Percentiles rank a stretch among this genome's conserved stretches.
Evolutionary conservation across 2,797 vertebrate genomes (phyloP).

Genomic region (Acanthurus leucopareius): DNA sequence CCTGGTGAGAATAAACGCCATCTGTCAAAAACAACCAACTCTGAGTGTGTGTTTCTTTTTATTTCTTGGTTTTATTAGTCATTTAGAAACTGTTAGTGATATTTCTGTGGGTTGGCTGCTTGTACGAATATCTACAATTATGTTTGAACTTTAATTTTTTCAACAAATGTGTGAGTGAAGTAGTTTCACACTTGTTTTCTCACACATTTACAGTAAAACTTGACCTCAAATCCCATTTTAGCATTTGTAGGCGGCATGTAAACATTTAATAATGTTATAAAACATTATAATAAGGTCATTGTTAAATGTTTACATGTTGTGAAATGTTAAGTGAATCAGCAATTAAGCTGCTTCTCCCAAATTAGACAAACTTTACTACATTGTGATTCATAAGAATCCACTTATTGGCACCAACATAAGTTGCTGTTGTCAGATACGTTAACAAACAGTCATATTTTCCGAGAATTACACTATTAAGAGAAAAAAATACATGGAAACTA

Average conservation of each 20-base stretch:
- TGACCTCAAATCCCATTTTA: not conserved
- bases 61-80: not conserved
- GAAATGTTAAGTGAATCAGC: no score
- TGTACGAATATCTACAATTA: not conserved
- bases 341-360: no score
- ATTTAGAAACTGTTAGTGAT: not conserved
- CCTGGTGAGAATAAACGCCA: conserved; percentile 86
- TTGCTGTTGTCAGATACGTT: no score
- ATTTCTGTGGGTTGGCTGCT: not conserved
- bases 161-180: not conserved
- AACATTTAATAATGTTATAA: not conserved
- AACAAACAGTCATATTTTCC: no score
- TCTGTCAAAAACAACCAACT: conserved; percentile 83
- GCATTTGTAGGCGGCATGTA: not conserved
- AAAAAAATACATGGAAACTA: no score
- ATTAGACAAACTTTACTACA: no score
- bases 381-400: no score
- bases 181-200: not conserved
- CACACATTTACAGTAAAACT: not conserved
- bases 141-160: not conserved
- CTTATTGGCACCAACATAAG: no score
- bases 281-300: not conserved
- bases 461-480: no score
- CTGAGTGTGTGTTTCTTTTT: conserved; percentile 1
- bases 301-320: no score